Evolutionary conservation across 2,888 invertebrate genomes (phyloP).

Genomic region (Celastrina argiolus): DNA sequence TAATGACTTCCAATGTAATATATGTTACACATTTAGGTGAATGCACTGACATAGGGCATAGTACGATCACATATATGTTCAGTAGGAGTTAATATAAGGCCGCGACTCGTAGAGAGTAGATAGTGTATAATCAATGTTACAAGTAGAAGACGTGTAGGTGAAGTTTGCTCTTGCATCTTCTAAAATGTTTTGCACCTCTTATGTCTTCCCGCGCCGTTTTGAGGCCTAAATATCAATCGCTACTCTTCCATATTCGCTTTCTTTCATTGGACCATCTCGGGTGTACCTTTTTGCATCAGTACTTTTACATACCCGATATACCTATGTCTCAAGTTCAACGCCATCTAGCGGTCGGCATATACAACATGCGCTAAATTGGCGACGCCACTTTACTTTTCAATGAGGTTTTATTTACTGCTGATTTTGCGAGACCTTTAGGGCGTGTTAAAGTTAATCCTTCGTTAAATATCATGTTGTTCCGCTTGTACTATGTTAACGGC

Average conservation of each 20-base stretch:
- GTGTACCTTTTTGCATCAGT: background rate
- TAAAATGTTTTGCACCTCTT: conserved; percentile 18
- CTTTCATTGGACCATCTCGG: background rate
- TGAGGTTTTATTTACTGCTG: too few relatives aligned
- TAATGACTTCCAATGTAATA: conserved; percentile 12
- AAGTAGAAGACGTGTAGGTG: conserved; percentile 28
- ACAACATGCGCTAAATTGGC: background rate
- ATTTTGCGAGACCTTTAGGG: too few relatives aligned
- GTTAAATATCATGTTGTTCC: too few relatives aligned
- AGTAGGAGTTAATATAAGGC: conserved; percentile 17
- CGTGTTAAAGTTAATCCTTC: too few relatives aligned
- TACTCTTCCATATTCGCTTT: conserved; percentile 16
- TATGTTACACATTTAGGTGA: conserved; percentile 19
- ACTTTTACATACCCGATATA: too few relatives aligned
- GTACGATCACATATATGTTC: conserved; percentile 12
- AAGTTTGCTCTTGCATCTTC: conserved; percentile 31
- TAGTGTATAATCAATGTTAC: conserved; percentile 32
- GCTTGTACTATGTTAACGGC: too few relatives aligned
- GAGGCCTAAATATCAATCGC: conserved; percentile 25
- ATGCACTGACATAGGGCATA: conserved; percentile 14
- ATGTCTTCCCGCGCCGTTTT: conserved; percentile 20
- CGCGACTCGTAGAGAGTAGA: conserved; percentile 31
- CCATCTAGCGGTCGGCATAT: background rate
- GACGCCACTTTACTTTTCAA: background rate
- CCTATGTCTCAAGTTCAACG: background rate